These are phyloP conservation scores for Neogobius melanostomus DNA, from an alignment of 2,113 vertebrate species.

Conservation along the genomic window DNA sequence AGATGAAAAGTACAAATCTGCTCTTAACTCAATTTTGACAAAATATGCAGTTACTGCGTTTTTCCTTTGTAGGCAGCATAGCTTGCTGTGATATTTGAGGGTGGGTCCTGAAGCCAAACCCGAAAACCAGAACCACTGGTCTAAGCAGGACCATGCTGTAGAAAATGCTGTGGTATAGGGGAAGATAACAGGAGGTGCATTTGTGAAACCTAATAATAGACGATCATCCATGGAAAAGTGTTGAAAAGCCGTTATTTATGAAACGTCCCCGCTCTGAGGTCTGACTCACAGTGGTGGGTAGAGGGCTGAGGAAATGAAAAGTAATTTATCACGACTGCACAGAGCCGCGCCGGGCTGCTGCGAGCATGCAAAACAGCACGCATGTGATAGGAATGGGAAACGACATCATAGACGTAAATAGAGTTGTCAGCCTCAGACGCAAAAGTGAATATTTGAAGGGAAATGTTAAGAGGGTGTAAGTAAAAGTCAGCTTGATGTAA, in stretches of 20 bases:
- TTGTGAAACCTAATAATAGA: background rate
- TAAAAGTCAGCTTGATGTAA: no score
- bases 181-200: background rate
- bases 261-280: background rate
- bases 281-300: background rate
- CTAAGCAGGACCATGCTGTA: no score
- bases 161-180: background rate
- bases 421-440: background rate
- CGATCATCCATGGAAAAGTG: background rate
- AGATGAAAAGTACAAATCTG: no score
- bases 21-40: no score
- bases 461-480: no score
- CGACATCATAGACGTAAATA: background rate
- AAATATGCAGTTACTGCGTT: no score
- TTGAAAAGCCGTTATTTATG: background rate
- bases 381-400: background rate
- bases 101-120: no score
- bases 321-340: background rate
- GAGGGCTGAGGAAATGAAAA: slow-evolving; percentile 4
- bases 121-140: no score
- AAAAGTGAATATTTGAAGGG: background rate
- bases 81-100: no score
- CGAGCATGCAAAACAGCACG: background rate
- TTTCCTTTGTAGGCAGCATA: no score
- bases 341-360: background rate